Percentiles rank a stretch among this genome's conserved stretches.
phyloP scores from a whole-genome alignment of 1,140 invertebrate genomes.

The Drosophila paulistorum region DNA sequence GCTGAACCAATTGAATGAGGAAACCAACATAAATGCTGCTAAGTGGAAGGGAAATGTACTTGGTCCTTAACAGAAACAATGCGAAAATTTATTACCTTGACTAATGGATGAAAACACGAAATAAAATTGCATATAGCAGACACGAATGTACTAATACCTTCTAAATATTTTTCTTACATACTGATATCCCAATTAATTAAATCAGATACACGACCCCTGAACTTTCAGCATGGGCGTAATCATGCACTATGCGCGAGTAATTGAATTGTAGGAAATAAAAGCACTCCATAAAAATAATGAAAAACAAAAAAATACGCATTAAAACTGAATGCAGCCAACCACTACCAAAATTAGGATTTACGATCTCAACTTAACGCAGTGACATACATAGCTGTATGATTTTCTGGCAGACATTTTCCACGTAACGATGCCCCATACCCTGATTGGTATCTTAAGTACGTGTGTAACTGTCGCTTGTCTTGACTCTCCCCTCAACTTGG shows the following conservation, averaged over 20 bases:
- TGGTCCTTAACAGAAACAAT: neutral
- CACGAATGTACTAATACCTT: too few relatives aligned
- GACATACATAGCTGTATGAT: slow-evolving; percentile 22
- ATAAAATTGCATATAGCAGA: too few relatives aligned
- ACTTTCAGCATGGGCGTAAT: too few relatives aligned
- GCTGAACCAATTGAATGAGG: neutral
- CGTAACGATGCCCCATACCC: slow-evolving; percentile 35
- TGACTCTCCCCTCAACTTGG: slow-evolving; percentile 17
- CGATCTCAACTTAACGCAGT: slow-evolving; percentile 16
- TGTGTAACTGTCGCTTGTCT: slow-evolving; percentile 62
- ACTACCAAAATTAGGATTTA: slow-evolving; percentile 56
- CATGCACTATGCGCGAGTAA: neutral
- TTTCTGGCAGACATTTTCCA: slow-evolving; percentile 59
- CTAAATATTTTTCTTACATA: too few relatives aligned
- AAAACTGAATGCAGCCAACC: slow-evolving; percentile 12
- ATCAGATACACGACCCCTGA: too few relatives aligned
- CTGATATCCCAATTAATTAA: too few relatives aligned
- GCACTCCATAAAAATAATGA: slow-evolving; percentile 22
- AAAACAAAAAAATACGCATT: neutral
- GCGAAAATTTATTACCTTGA: neutral
- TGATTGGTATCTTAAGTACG: slow-evolving; percentile 74
- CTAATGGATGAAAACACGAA: neutral
- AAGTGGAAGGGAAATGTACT: neutral
- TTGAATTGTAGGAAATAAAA: slow-evolving; percentile 1
- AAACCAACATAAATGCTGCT: neutral